Base-by-base conservation (phyloP, 2,797 vertebrate genomes). In the Parambassis ranga region DNA sequence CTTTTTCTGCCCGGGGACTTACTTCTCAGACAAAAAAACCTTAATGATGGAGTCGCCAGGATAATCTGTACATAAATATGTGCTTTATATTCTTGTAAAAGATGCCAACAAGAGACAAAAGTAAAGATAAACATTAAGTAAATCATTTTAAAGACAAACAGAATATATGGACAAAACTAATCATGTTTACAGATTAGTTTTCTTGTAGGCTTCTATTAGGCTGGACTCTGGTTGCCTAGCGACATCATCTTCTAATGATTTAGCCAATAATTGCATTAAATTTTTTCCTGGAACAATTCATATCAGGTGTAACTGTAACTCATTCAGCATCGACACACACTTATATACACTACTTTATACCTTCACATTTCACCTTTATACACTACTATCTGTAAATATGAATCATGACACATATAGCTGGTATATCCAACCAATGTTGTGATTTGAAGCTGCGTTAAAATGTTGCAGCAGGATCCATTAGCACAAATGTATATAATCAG, bases 401-500 rank as follows among this genome's bases (percentile, higher is more conserved):
- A n/a, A n/a, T n/a, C n/a, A n/a, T n/a, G 63, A 50, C 10, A 42
- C 32, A 48, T 23, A 11, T 7, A 44, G 36, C 42, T 48, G 31
- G 48, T 3, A 5, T 18, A 31, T 15, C 24, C 14, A 55, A 47
- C 32, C 47, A 47, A 44, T 22, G 48, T 62, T 62, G 43, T 55
- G 52, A 68, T 68, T 82, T 63, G 65, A 60, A 50, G 43, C 35
- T 0, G 43, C 57, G 58, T 71, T 63, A 52, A 71, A 79, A 64
- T 10, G n/a, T 23, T 42, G 64, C 68, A 46, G 56, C 48, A 56
- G 74, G 67, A 70, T 71, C 82, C 68, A 81, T 78, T 71, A 71
- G 56, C 59, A 70, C 61, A 79, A 64, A 76, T 36, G 56, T 60
- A 77, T 53, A 81, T 65, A 71, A 77, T 78, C 71, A 82, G 53